These are phyloP conservation scores for Sphenopsis melanotis DNA, from an alignment of 2,797 vertebrate genomes.

Conservation along the genomic window DNA sequence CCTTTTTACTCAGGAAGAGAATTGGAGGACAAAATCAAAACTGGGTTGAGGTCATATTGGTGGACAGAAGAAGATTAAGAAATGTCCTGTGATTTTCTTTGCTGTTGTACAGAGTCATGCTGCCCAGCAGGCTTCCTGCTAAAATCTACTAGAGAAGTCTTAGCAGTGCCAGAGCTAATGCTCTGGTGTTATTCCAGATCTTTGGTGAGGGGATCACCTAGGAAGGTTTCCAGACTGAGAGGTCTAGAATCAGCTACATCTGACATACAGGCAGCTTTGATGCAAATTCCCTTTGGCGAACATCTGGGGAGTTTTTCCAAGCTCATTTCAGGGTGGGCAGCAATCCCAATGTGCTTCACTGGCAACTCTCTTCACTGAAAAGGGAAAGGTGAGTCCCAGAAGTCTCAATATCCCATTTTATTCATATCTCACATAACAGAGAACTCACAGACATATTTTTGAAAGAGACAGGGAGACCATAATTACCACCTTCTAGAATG, in stretches of 20 bases:
- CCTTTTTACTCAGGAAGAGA: background rate
- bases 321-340: background rate
- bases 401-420: background rate
- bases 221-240: background rate
- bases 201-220: background rate
- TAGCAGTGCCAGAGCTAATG: background rate
- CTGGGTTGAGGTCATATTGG: background rate
- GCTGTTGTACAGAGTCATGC: background rate
- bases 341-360: background rate
- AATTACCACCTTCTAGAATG: background rate
- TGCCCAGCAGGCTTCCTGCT: background rate
- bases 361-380: background rate
- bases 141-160: background rate
- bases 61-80: background rate
- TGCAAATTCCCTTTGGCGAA: background rate
- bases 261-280: background rate
- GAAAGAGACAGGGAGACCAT: background rate
- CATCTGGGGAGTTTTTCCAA: background rate
- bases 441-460: background rate
- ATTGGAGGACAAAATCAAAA: background rate
- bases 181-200: background rate
- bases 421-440: background rate
- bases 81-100: background rate
- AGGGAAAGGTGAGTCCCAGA: background rate
- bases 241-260: background rate